Evolutionary conservation across 2,888 invertebrate species (phyloP), one percentile per base, ranked within the genome.

Genomic region (Synergus laeviventris): DNA sequence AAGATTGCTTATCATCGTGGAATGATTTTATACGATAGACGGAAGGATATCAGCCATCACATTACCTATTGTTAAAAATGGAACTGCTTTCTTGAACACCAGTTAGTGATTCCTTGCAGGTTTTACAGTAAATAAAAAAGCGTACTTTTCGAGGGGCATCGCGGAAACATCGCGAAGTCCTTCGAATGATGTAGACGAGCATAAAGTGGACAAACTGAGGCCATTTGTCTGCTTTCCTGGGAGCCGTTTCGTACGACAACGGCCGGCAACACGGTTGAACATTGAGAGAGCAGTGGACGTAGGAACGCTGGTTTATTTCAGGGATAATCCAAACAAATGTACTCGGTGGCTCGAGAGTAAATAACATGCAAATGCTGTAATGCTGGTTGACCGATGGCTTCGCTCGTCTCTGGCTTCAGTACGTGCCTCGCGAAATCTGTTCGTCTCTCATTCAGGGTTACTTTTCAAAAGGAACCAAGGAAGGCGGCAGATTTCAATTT

Each of bases 291-390:
- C 74, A 81, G 81, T 77, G 81, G 81, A 85, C 83, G 49, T 24
- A 85, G 84, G 84, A 76, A 80, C 86, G 87, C 87, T 88, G 89
- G 87, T 90, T 91, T 90, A 90, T 90, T 90, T 90, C 88, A 88
- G 86, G 89, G 91, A 91, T 91, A 91, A 91, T 91, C 91, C 91
- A 90, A 91, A 91, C 90, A 90, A 91, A 91, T 91, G 90, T 90
- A 91, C 91, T 91, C 88, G 87, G 89, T 87, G 87, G 88, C 87
- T 87, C 86, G 87, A 87, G 88, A 89, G 90, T 91, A 91, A 91
- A 91, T 91, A 91, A 91, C 90, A 91, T 91, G 91, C 90, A 91
- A 91, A 91, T 91, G 85, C 90, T 88, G 89, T 91, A 91, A 91
- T 91, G 90, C 91, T 90, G 87, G 88, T 90, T 91, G 91, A 91